These are phyloP conservation scores for Cyanoliseus patagonus DNA, from an alignment of 2,113 vertebrate genomes.

Conservation along the genomic window DNA sequence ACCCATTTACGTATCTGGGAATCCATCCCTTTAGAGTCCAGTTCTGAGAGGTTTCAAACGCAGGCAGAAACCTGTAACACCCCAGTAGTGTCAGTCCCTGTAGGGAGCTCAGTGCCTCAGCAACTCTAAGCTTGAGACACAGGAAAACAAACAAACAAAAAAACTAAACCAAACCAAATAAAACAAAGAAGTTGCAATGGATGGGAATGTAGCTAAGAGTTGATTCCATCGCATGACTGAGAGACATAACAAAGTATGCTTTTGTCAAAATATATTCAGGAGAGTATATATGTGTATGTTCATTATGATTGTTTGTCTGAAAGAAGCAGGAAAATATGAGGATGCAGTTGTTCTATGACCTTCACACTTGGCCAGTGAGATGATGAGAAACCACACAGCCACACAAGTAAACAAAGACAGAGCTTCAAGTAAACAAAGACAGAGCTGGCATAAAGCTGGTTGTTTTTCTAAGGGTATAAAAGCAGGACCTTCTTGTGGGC, in stretches of 20 bases:
- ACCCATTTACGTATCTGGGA: not conserved
- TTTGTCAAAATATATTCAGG: not conserved
- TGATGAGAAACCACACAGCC: not conserved
- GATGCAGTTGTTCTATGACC: not conserved
- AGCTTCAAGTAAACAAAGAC: not conserved
- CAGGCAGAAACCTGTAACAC: not conserved
- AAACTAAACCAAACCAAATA: not conserved
- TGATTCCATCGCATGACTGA: not conserved
- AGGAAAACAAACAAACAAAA: too few species aligned
- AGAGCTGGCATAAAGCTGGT: not conserved
- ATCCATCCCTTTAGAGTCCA: not conserved
- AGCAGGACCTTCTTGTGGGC: not conserved
- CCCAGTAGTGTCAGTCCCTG: not conserved
- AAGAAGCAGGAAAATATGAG: not conserved
- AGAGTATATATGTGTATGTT: not conserved
- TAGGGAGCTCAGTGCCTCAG: not conserved
- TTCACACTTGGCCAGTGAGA: not conserved
- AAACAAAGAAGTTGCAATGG: not conserved
- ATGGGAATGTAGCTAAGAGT: not conserved
- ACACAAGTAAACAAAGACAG: not conserved
- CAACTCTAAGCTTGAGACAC: not conserved
- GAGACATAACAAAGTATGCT: not conserved
- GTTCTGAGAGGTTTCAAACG: not conserved
- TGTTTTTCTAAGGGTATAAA: not conserved
- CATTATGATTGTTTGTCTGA: not conserved